Evolutionary conservation across 2,888 invertebrate species (phyloP), one percentile per base, ranked within the genome.

Genomic region (Rotaria macrura): DNA sequence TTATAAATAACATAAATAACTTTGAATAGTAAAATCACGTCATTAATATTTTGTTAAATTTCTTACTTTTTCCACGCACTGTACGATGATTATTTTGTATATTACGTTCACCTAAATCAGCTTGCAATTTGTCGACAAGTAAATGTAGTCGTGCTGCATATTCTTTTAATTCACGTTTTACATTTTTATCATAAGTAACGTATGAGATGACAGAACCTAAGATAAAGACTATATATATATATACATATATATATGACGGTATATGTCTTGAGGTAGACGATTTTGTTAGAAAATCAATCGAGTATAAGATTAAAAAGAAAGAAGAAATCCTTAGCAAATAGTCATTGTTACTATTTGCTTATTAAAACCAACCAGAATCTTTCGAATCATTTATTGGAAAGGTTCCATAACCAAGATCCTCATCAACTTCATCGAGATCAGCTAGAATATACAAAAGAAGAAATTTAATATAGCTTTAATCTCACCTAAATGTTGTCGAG

Each of bases 401-500:
- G n/a, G 25, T 43, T 43, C n/a, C 79, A 43, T 23, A 40, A 43
- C 25, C 40, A 25, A 14, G 10, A 43, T 40, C 79, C 7, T 79
- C 79, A 7, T 43, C 79, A 40, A 25, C 1, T 43, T 79, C 79
- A 43, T 79, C 79, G 25, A 79, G 40, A 25, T 79, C 79, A 79
- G 43, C 79, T 79, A 79, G 14, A 79, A 79, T 43, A 79, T 79
- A 25, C n/a, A n/a, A n/a, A n/a, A 43, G 43, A 43, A 52, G n/a
- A 79, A 12, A 43, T 25, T 79, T 43, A 43, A 38, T 79, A 79
- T n/a, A 1, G 43, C 23, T 25, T 14, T n/a, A 43, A 43, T 40
- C 79, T 79, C 43, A 79, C 79, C 79, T 65, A 65, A 65, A 79
- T 43, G 79, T 79, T 79, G 79, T 40, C 43, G 79, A 79, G 79